A percentile compares a stretch with the other conserved stretches of the same genome.
Conservation (phyloP, 2,797 vertebrate genomes). For the Amniataba percoides region DNA sequence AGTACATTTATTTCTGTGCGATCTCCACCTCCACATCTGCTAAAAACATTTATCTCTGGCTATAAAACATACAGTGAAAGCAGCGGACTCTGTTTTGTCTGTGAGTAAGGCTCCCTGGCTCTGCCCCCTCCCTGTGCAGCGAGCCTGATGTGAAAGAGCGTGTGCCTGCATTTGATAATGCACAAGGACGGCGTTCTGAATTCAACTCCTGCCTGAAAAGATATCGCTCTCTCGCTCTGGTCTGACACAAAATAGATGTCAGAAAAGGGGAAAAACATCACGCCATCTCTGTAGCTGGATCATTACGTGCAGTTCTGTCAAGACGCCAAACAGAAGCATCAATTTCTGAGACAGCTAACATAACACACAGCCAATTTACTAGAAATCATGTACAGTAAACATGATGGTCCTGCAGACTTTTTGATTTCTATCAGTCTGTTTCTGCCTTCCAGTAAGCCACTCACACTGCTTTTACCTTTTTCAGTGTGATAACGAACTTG, state of each 20-base stretch:
- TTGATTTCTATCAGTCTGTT: background rate
- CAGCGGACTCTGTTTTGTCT: slow-evolving; percentile 70
- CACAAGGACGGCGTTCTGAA: slow-evolving; percentile 66
- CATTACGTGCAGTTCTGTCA: background rate
- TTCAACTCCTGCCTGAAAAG: slow-evolving; percentile 60
- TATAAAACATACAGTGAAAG: slow-evolving; percentile 30
- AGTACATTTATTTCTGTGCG: slow-evolving; percentile 21
- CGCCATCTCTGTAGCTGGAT: background rate
- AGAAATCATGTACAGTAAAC: background rate
- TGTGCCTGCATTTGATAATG: slow-evolving; percentile 62
- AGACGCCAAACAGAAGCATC: background rate
- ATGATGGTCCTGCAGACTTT: background rate
- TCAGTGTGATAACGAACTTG: slow-evolving; percentile 9
- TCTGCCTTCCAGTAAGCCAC: background rate
- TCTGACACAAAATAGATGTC: slow-evolving; percentile 16
- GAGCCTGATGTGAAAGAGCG: slow-evolving; percentile 54
- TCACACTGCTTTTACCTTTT: background rate
- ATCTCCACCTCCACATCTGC: slow-evolving; percentile 16
- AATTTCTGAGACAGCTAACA: background rate
- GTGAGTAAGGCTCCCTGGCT: background rate
- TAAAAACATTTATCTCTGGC: slow-evolving; percentile 28
- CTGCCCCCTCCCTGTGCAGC: background rate
- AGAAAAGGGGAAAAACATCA: background rate
- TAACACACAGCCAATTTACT: background rate
- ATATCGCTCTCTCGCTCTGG: background rate